Percentiles rank a stretch among this genome's conserved stretches.
Conservation (phyloP, 2,113 vertebrate species). For the Dromaius novaehollandiae region DNA sequence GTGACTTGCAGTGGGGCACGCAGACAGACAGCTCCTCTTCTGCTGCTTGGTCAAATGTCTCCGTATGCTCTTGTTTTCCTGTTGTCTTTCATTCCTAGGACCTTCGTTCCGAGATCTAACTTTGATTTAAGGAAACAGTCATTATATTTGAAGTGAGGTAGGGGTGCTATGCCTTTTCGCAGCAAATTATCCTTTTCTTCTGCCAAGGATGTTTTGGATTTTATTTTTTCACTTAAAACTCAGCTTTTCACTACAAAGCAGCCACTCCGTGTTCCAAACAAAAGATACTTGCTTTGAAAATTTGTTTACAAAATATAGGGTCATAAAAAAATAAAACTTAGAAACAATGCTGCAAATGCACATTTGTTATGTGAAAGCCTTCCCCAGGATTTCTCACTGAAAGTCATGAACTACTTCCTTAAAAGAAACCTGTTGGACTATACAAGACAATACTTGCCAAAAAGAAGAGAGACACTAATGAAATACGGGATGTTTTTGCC, state of each 20-base stretch:
- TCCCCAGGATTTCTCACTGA: background rate
- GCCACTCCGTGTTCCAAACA: background rate
- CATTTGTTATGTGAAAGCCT: background rate
- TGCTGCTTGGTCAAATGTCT: background rate
- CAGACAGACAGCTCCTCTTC: background rate
- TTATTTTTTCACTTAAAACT: background rate
- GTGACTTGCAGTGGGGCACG: fast-evolving
- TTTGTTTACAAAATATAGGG: background rate
- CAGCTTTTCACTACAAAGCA: background rate
- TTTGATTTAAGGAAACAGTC: background rate
- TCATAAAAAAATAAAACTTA: background rate
- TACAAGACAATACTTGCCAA: background rate
- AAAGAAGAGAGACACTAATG: background rate
- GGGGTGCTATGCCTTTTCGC: background rate
- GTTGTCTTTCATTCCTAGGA: background rate
- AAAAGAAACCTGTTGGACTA: background rate
- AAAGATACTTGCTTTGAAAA: background rate
- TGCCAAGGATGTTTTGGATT: background rate
- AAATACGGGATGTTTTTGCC: background rate
- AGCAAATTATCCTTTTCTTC: background rate
- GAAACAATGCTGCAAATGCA: background rate
- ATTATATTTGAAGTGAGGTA: background rate
- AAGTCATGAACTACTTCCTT: background rate
- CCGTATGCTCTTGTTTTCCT: background rate
- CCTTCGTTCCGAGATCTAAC: fast-evolving